Conservation (phyloP, 2,888 invertebrate genomes). For the Sericinus montela region DNA sequence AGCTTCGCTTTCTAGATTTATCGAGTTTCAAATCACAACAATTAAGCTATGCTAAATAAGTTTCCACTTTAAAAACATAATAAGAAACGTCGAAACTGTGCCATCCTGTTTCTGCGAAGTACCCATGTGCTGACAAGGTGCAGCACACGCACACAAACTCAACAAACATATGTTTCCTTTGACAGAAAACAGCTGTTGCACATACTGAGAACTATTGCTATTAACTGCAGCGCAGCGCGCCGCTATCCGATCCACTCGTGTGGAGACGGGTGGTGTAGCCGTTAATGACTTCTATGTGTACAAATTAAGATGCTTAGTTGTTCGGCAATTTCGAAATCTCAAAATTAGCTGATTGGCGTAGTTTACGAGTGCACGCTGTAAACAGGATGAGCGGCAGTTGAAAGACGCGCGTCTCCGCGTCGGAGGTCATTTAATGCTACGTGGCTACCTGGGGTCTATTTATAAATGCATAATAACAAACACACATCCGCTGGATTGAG, state of each 20-base stretch:
- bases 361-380: constrained; percentile 23
- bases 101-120: not conserved
- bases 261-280: not conserved
- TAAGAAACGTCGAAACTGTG: not conserved
- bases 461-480: not conserved
- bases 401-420: not conserved
- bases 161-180: constrained; percentile 39
- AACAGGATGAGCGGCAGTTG: constrained; percentile 28
- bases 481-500: not conserved
- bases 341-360: constrained; percentile 30
- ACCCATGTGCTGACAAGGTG: not conserved
- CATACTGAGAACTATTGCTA: constrained; percentile 30
- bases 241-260: no score
- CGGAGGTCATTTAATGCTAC: not conserved
- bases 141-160: constrained; percentile 16
- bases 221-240: not conserved
- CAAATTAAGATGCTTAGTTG: not conserved
- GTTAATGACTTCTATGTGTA: not conserved
- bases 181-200: constrained; percentile 45
- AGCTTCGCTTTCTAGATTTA: no score
- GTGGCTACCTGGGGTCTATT: not conserved
- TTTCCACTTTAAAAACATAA: not conserved
- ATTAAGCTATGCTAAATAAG: no score
- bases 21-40: no score
- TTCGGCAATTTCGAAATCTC: not conserved